Evolutionary conservation across 2,113 vertebrate genomes (phyloP), one percentile per base, ranked within the genome.

Genomic region (Rhinichthys klamathensis): DNA sequence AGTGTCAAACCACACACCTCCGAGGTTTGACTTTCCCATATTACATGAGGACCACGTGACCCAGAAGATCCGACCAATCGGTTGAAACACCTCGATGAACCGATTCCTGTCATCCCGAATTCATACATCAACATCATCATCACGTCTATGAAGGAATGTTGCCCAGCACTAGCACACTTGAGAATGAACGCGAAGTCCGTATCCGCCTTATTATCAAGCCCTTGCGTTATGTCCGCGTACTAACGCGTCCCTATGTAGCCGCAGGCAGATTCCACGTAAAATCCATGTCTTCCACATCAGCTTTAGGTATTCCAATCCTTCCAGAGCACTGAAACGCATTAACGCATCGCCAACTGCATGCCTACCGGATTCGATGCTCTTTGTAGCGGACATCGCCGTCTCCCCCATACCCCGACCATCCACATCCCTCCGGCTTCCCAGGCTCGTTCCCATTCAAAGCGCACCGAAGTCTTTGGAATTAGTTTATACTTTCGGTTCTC

Each of bases 401-500:
- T 74, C 44, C 54, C 91, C 88, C 90, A 88, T 70, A 58, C 44
- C 75, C 67, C 84, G 87, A 35, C 78, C 41, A 27, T 82, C 18
- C 80, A 35, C 61, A 67, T 51, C 90, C 89, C 79, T 44, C 58
- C 74, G 15, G 63, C 78, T 58, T 81, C 69, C 61, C 87, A 90
- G 73, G 23, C 84, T 75, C 67, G 60, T 69, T 25, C 67, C 67
- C 27, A 30, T 51, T 25, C 80, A 75, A 70, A 85, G 88, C 89
- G 67, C 80, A 85, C 51, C 72, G 95, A 94, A 89, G 94, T 92
- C 89, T 41, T 88, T 87, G 69, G 94, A 90, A 96, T 41, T 92
- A 96, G 96, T 97, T 97, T 96, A 90, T 97, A 97, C 97, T 95
- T 98, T 98, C 97, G 97, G 97, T 98, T 98, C 96, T 97, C 97